Conservation (phyloP, 37 sponge, comb jelly and placozoan genomes). For the Oopsacas minuta region DNA sequence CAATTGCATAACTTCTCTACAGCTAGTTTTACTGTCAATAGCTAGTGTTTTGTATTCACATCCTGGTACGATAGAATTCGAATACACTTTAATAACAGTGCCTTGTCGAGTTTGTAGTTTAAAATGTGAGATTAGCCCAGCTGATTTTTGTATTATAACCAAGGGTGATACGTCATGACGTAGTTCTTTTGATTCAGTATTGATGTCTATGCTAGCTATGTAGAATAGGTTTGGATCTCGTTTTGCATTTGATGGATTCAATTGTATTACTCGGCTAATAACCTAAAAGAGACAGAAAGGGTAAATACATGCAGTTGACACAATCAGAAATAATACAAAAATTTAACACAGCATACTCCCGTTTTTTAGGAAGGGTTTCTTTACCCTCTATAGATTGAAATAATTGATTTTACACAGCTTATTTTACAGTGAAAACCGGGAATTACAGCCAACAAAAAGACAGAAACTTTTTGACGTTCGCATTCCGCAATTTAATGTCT, state of each 20-base stretch:
- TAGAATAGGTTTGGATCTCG: constrained; percentile 17
- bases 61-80: not conserved
- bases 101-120: not conserved
- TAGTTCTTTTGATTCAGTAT: not conserved
- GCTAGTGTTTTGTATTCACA: not conserved
- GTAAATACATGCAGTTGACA: too few species aligned
- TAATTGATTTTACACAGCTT: too few species aligned
- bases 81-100: constrained; percentile 11
- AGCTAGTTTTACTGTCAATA: not conserved
- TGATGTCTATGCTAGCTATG: not conserved
- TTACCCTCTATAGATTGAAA: too few species aligned
- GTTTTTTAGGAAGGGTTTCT: too few species aligned
- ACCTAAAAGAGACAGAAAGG: not conserved
- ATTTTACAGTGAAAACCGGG: too few species aligned
- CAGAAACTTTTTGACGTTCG: too few species aligned
- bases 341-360: too few species aligned
- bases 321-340: too few species aligned
- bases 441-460: too few species aligned
- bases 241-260: not conserved
- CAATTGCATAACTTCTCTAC: not conserved
- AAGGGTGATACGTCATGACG: not conserved
- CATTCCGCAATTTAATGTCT: too few species aligned
- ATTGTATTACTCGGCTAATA: not conserved
- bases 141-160: not conserved
- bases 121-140: not conserved